Base-by-base conservation (phyloP, 2,113 vertebrate genomes). In the Calyptommatus sinebrachiatus region DNA sequence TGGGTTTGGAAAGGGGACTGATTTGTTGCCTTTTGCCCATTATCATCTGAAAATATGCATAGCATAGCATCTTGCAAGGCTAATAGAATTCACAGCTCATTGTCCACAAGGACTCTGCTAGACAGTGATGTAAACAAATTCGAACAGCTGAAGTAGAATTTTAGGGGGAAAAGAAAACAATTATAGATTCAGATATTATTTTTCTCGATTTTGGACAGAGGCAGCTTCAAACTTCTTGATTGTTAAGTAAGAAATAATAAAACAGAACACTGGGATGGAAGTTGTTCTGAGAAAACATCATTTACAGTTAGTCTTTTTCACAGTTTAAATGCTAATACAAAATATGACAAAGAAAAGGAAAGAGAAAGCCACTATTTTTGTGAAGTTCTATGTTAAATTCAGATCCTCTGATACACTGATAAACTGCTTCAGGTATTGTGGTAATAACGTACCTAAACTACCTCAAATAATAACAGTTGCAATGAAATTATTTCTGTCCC, bases 1-100 rank as follows among this genome's bases (percentile, higher is more conserved):
- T 80, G 2, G 0, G 31, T 26, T 66, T 70, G 72, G 71, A 57
- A 7, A 0, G 0, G 3, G 0, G 0, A 1, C n/a, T 48, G 1
- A 20, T 20, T 2, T 71, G 79, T 71, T 71, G 7, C 4, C 1
- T 26, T 45, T 84, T 73, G 31, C 73, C 31, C 1, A 57, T 22
- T 57, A 57, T 81, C 71, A 11, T 24, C 8, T 29, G 35, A 2
- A 41, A 71, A 78, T 46, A 79, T 81, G n/a, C 18, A 1, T 4
- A 71, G 53, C 53, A 57, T 57, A 57, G 53, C 16, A 57, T 35
- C 65, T 67, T 86, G 78, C 35, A 76, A 81, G 6, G 60, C 5
- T 67, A 80, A 81, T 16, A 69, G 71, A 61, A 12, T 4, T 68
- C 73, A 12, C 16, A 7, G 46, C 68, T 60, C 5, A 41, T 29